Evolutionary conservation across 2,113 vertebrate species (phyloP), one percentile per base, ranked within the genome.

Genomic region (Vimba vimba): DNA sequence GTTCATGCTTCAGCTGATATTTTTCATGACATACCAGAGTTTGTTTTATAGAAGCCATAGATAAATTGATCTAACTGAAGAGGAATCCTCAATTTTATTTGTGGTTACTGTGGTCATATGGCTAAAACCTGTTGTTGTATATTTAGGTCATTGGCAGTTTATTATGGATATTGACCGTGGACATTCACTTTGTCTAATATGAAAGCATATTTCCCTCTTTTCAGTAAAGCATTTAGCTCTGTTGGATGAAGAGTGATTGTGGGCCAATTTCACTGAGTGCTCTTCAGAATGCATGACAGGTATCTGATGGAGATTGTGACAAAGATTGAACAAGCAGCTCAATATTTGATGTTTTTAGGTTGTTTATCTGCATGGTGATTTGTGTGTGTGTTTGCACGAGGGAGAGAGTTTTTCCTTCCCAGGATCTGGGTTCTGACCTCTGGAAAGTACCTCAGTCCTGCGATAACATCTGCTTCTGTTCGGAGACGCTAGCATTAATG

Each of bases 391-490:
- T 73, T 19, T 33, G 55, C 27, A 55, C 11, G 17, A 62, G 33
- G 23, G 60, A 23, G 25, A 66, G 60, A 76, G 45, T 83, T 75
- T 82, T 82, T 80, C 79, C 69, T 45, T 71, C 60, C 17, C 76
- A 59, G 57, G 21, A 55, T 85, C 66, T 78, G 43, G 76, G 82
- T 75, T 50, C 64, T 84, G 88, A 85, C 86, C 80, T 87, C 81
- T 23, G 79, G 85, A 86, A 84, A 82, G 86, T 69, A 69, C 81
- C 64, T 86, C 45, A 33, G 52, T 47, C 23, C 75, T 17, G 10
- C 30, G 50, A 76, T 86, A 86, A 83, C 84, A 89, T 87, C 87
- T 87, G 71, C 30, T 57, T 81, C 17, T 36, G 52, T 19, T 76
- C 52, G 50, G 85, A 87, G 83, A 62, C 55, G 15, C 33, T 39